Base-by-base conservation (phyloP, 2,113 vertebrate species). In the Chaenocephalus aceratus region DNA sequence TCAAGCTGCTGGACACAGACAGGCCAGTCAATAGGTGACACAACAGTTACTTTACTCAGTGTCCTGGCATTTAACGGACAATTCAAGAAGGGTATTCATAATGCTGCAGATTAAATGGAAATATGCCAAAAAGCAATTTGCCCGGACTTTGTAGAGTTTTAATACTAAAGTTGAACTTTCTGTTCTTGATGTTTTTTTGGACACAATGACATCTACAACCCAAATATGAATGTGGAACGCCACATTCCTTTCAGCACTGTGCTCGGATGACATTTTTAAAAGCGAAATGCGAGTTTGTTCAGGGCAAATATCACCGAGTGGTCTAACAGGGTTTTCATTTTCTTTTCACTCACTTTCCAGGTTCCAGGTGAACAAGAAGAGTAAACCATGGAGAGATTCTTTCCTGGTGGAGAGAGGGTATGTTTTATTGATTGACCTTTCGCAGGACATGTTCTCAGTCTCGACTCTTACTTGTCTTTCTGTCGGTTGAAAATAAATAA, bases 391-490 rank as follows among this genome's bases (percentile, higher is more conserved):
- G 98, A 95, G 98, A 82, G 97, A 99, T 81, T 98, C 97, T 0
- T 99, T 99, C 89, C 94, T 99, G 62, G 96, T 99, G 75, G 98
- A 99, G 92, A 96, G 97, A 94, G 98, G 98, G 98, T 99, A 92
- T 94, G 91, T 91, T 41, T 86, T 23, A 81, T 83, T 73, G 34
- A 89, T 85, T 86, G 78, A 82, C 80, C 66, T 84, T 90, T 85
- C 26, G 15, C 36, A 16, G 44, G 69, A 74, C 57, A 9, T 65
- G 57, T 85, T 84, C 57, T 77, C 72, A 57, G 73, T 88, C 72
- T 41, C 36, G 36, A 41, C 36, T 41, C 7, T 41, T 61, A 26
- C 51, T 64, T 79, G 53, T 82, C 66, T 71, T 72, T 41, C 21
- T 14, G 51, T 73, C 11, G n/a, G 23, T 68, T 48, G n/a, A 49